Evolutionary conservation across 2,888 invertebrate species (phyloP), one percentile per base, ranked within the genome.

Genomic region (Platycheirus rosarum): DNA sequence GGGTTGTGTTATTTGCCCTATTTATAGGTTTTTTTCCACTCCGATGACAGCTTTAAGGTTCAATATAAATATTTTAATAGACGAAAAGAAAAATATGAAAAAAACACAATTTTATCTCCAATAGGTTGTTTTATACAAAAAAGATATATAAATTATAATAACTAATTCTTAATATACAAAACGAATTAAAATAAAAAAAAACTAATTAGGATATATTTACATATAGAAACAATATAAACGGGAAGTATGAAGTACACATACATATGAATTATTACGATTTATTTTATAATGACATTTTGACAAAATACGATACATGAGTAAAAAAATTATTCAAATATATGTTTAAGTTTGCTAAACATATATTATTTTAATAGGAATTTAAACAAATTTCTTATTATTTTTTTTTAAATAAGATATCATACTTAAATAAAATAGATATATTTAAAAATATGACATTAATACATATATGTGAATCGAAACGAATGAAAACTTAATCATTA

Each of bases 1-100:
- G 87, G 87, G 87, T 89, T 88, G 87, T 88, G 86, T 86, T 88
- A 86, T 85, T 88, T 84, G 85, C 87, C 86, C 85, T 87, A 60
- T 86, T 88, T 79, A 82, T 86, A 79, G 82, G 84, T 85, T 32
- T 85, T 76, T 74, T 77, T 85, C 35, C 85, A 69, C 69, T 68
- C 42, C 85, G 85, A 84, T 85, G 85, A 85, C 84, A 79, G 78
- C 82, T 75, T 80, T 80, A 80, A 75, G 62, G 60, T 66, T 35
- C 16, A 63, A 46, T 26, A 29, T 44, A 29, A 44, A 60, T 16
- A 40, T 11, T 40, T 13, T 11, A 35, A 23, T 18, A 14, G 26
- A 14, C 13, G 2, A 68, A n/a, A 70, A 14, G 26, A 14, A 14
- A 5, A 68, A n/a, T 66, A 80, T 46, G 74, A 62, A 18, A 75